A percentile compares a stretch with the other conserved stretches of the same genome.
These are phyloP conservation scores for Eilema sororculum DNA, from an alignment of 2,888 invertebrate species.

Conservation along the genomic window DNA sequence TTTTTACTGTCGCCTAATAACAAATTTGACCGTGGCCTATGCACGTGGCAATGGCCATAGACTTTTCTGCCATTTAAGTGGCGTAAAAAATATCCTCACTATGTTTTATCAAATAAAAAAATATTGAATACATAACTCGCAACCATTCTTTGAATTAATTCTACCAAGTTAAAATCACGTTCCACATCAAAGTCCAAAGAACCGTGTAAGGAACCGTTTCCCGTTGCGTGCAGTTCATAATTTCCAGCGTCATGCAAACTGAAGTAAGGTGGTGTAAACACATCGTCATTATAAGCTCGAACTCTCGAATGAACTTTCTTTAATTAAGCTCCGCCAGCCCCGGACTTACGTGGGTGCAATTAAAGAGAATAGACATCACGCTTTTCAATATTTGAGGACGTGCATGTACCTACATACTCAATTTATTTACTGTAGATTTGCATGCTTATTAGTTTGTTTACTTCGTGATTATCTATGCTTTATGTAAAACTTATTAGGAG, in stretches of 20 bases:
- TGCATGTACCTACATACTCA: not conserved
- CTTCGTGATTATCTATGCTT: too few relatives aligned
- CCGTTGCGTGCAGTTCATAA: conserved; percentile 60
- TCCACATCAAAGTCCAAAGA: conserved; percentile 13
- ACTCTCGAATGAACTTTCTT: conserved; percentile 53
- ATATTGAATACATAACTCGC: not conserved
- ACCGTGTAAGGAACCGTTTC: conserved; percentile 28
- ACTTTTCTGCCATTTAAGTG: too few relatives aligned
- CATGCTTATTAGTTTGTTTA: too few relatives aligned
- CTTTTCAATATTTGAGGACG: conserved; percentile 8
- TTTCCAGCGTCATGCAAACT: conserved; percentile 59
- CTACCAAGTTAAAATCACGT: conserved; percentile 13
- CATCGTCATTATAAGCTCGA: conserved; percentile 49
- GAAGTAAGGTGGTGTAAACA: conserved; percentile 33
- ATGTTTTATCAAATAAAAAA: not conserved
- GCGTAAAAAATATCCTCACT: too few relatives aligned
- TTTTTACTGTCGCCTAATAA: too few relatives aligned
- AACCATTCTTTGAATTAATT: conserved; percentile 9
- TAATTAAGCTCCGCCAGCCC: conserved; percentile 54
- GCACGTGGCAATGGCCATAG: too few relatives aligned
- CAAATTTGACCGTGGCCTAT: too few relatives aligned
- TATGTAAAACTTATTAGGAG: too few relatives aligned
- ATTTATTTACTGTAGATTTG: not conserved
- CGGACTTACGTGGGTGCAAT: conserved; percentile 49
- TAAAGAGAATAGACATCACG: conserved; percentile 21